Base-by-base conservation (phyloP, 2,797 vertebrate species). In the Gymnoscopelus braueri region DNA sequence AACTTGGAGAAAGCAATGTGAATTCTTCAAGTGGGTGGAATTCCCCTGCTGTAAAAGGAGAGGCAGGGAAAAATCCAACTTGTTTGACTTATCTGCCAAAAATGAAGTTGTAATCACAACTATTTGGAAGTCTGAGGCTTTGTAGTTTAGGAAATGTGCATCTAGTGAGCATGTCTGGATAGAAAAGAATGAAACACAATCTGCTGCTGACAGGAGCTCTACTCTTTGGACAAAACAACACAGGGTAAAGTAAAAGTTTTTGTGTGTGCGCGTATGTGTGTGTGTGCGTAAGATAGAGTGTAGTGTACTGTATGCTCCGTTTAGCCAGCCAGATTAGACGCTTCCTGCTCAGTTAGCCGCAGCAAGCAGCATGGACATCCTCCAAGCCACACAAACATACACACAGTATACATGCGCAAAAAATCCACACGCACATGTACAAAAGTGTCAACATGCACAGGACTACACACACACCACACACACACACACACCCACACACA, bases 331-430 rank as follows among this genome's bases (percentile, higher is more conserved):
- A 84, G 87, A 91, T 90, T 89, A 85, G 83, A 89, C 69, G 74
- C 77, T 88, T 90, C 87, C 90, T 88, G 82, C 74, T 89, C 80
- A 67, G 81, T 83, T 79, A 75, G 72, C 81, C 78, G 73, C 83
- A 77, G 82, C 78, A 84, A 84, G 83, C 72, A 78, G 71, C 39
- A 14, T 82, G 84, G 79, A 84, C 51, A 14, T 48, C 56, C 72
- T 88, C 83, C 86, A 89, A 85, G 77, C 79, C 86, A 65, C 75
- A 65, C 71, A 67, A 55, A 26, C 49, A 50, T 57, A 44, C 52
- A 63, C 53, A 58, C 48, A 59, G 52, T 24, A 53, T 9, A 60
- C 35, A 44, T 35, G 19, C 58, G 44, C 32, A 19, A 47, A 13
- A 60, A 32, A 60, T 35, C 39, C 58, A 60, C 32, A 47, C 39